phyloP scores from a whole-genome alignment of 1,140 invertebrate species.

The Brachionus asplanchnoidis region DNA sequence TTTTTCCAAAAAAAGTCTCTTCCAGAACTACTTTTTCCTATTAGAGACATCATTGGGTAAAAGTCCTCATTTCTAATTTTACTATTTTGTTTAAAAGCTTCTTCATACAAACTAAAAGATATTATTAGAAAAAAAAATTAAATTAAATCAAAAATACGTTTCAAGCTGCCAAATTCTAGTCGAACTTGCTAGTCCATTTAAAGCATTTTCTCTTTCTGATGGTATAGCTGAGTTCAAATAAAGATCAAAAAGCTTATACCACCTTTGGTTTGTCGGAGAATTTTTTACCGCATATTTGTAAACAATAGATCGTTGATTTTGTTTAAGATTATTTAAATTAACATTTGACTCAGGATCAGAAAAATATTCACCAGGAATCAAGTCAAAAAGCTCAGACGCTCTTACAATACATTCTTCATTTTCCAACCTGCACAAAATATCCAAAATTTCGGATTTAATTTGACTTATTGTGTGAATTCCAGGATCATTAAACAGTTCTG shows the following conservation, averaged over 20 bases:
- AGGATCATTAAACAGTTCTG: neutral
- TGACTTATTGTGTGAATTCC: neutral
- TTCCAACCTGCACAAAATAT: neutral
- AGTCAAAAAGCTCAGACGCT: neutral
- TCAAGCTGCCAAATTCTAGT: conserved; percentile 12
- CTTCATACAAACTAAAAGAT: conserved; percentile 4
- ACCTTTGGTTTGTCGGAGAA: neutral
- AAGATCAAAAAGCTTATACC: neutral
- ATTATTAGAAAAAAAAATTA: neutral
- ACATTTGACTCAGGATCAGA: neutral
- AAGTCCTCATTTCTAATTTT: conserved; percentile 20
- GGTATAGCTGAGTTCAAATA: neutral
- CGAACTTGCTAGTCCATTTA: conserved; percentile 13
- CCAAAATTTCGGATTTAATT: conserved; percentile 29
- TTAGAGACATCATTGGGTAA: neutral
- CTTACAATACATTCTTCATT: neutral
- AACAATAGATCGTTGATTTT: neutral
- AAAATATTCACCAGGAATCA: conserved; percentile 7
- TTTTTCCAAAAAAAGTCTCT: conserved; percentile 30
- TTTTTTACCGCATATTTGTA: conserved; percentile 12
- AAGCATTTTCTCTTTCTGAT: conserved; percentile 20
- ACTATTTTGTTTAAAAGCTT: conserved; percentile 8
- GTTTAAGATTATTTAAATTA: neutral
- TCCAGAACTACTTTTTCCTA: neutral
- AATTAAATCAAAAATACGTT: neutral